A percentile compares a stretch with the other conserved stretches of the same genome.
phyloP scores from a whole-genome alignment of 2,113 vertebrate genomes.

The Elaphurus davidianus region DNA sequence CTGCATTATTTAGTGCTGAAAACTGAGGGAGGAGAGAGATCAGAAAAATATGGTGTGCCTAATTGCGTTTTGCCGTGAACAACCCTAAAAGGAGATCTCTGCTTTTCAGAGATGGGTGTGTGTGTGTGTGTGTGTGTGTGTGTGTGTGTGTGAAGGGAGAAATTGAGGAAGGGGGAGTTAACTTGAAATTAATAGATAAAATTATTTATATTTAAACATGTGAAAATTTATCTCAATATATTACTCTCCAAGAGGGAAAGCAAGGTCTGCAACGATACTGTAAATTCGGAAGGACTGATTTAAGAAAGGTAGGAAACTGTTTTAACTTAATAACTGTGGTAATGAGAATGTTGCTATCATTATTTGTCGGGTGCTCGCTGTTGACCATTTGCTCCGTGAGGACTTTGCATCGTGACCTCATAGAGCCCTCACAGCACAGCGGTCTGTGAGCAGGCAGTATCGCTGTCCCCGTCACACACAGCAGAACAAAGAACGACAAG shows the following conservation, averaged over 20 bases:
- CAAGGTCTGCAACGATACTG: neutral
- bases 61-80: neutral
- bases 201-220: constrained; percentile 40
- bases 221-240: neutral
- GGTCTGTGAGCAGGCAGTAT: neutral
- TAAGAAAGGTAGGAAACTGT: neutral
- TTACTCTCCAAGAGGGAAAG: neutral
- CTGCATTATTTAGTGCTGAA: constrained; percentile 59
- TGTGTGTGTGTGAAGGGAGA: neutral
- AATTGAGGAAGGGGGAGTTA: neutral
- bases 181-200: constrained; percentile 32
- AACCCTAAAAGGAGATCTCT: neutral
- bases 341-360: neutral
- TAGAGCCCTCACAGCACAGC: fast-evolving
- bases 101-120: neutral
- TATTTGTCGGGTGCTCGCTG: too few species aligned
- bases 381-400: fast-evolving
- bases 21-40: constrained; percentile 8
- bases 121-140: neutral
- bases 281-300: neutral
- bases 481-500: neutral
- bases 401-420: neutral
- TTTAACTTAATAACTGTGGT: neutral
- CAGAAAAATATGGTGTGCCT: neutral
- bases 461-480: neutral